A percentile compares a stretch with the other conserved stretches of the same genome.
Evolutionary conservation across 2,888 invertebrate species (phyloP).

Genomic region (Steinernema hermaphroditum): DNA sequence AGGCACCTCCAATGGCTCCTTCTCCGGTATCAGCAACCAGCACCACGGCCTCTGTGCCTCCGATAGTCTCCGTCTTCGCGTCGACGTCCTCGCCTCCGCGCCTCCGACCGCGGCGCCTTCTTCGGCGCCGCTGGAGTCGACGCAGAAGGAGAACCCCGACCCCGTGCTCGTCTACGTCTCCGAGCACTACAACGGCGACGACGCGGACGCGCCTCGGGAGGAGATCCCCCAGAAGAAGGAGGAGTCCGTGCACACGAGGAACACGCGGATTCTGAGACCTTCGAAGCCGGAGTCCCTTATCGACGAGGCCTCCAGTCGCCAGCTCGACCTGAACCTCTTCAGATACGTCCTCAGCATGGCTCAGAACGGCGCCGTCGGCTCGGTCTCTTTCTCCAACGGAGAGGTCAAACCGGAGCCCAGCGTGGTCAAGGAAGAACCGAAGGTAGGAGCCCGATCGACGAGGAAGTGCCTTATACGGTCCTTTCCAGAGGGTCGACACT

Average conservation of each 20-base stretch:
- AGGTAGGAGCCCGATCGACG: not conserved
- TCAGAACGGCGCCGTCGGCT: constrained; percentile 20
- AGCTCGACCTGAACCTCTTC: not conserved
- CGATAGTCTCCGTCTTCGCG: constrained; percentile 33
- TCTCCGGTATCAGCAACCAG: constrained; percentile 24
- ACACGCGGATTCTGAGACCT: not conserved
- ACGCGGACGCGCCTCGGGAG: not conserved
- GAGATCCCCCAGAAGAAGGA: not conserved
- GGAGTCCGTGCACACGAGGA: not conserved
- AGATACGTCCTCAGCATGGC: constrained; percentile 19
- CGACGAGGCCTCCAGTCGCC: constrained; percentile 21
- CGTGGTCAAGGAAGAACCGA: not conserved
- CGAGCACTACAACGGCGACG: constrained; percentile 26
- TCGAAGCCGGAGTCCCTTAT: not conserved
- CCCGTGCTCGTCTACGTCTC: constrained; percentile 1
- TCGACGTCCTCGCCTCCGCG: constrained; percentile 17
- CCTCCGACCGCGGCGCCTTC: not conserved
- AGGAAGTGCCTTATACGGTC: not conserved
- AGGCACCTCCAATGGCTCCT: constrained; percentile 37
- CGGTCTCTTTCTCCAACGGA: constrained; percentile 4
- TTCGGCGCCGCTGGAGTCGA: not conserved
- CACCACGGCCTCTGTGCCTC: constrained; percentile 35
- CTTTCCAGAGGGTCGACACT: not conserved
- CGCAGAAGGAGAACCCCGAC: not conserved
- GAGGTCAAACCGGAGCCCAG: not conserved